These are phyloP conservation scores for Rhagoletis pomonella DNA, from an alignment of 1,140 invertebrate genomes.

Conservation along the genomic window DNA sequence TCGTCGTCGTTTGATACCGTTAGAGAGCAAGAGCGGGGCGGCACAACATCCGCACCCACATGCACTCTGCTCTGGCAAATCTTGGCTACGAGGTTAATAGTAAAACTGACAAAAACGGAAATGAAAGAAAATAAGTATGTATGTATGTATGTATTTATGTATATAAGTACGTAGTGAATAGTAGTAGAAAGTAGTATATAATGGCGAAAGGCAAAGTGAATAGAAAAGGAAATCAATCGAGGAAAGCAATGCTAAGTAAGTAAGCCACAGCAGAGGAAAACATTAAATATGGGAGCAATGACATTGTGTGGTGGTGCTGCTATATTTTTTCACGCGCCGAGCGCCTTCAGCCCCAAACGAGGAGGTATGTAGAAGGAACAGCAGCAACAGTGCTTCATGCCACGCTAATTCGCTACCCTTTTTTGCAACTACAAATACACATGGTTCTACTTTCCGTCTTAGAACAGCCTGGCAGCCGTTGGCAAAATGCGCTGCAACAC, in stretches of 20 bases:
- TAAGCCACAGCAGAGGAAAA: background rate
- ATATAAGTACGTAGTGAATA: too few species aligned
- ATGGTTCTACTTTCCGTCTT: background rate
- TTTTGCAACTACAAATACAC: background rate
- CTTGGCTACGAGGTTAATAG: constrained; percentile 50
- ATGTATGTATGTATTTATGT: too few species aligned
- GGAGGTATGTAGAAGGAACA: background rate
- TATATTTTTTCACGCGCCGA: background rate
- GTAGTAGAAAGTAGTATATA: background rate
- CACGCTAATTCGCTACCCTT: background rate
- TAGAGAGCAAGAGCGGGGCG: background rate
- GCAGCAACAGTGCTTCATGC: background rate
- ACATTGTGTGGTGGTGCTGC: background rate
- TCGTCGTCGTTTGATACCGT: background rate
- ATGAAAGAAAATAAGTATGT: constrained; percentile 23
- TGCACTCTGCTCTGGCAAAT: background rate
- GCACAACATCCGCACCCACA: background rate
- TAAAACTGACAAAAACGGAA: constrained; percentile 49
- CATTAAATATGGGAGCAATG: constrained; percentile 49
- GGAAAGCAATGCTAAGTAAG: background rate
- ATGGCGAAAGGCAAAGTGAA: background rate
- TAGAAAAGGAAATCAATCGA: background rate
- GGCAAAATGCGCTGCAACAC: constrained; percentile 15
- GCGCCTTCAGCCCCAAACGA: background rate
- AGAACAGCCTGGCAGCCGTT: background rate